Evolutionary conservation across 2,888 invertebrate species (phyloP).

Genomic region (Tetragnatha montana): DNA sequence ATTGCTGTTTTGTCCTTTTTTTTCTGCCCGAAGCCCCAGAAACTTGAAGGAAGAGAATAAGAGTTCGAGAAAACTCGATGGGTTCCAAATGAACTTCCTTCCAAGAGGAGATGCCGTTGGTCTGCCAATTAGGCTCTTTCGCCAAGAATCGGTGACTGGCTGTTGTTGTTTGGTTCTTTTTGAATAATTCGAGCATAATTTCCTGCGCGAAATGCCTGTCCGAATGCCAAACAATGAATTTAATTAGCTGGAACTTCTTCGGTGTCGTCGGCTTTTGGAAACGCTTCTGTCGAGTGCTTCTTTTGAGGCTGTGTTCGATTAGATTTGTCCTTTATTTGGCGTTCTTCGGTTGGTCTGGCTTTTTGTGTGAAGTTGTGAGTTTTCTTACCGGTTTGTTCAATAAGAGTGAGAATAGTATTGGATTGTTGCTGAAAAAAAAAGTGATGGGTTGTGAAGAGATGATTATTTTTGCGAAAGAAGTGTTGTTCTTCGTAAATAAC

Average conservation of each 20-base stretch:
- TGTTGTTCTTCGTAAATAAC: too few species aligned
- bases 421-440: too few species aligned
- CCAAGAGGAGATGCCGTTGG: not conserved
- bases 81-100: constrained; percentile 2
- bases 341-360: too few species aligned
- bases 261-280: not conserved
- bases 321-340: too few species aligned
- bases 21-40: not conserved
- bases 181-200: not conserved
- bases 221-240: not conserved
- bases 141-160: not conserved
- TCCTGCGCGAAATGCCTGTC: not conserved
- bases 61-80: not conserved
- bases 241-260: not conserved
- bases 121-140: constrained; percentile 3
- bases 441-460: too few species aligned
- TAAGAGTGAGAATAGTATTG: too few species aligned
- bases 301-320: too few species aligned
- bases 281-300: too few species aligned
- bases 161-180: not conserved
- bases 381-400: too few species aligned
- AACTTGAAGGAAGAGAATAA: not conserved
- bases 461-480: too few species aligned
- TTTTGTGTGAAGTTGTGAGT: too few species aligned
- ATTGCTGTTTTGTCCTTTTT: not conserved